Base-by-base conservation (phyloP, 2,113 vertebrate species). In the Seriola dumerili region DNA sequence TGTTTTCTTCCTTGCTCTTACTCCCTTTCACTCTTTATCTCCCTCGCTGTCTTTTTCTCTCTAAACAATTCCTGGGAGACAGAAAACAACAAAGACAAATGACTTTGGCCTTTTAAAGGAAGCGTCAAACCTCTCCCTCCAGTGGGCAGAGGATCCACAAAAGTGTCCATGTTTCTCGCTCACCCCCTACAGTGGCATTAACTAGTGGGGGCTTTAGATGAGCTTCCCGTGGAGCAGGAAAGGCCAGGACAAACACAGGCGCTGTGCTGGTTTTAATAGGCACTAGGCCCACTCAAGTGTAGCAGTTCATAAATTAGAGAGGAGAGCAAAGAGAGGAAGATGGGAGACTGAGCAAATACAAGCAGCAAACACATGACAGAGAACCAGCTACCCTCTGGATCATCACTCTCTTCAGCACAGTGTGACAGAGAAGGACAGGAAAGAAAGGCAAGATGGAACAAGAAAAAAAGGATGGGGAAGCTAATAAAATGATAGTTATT, bases 191-290 rank as follows among this genome's bases (percentile, higher is more conserved):
- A 69, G 88, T 69, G 92, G 80, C 89, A 91, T 94, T 93, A 94
- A 89, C 88, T 87, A 86, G 80, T 65, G 55, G 72, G 77, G 73
- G 85, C 73, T 81, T 71, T 48, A 34, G 86, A 90, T 85, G 80
- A 91, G 88, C 84, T 86, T 91, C 90, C 92, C 65, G 94, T 94
- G 61, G 90, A 86, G 88, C 76, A 62, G 65, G 48, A 89, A 90
- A 88, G 87, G 89, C 89, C 85, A 89, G 83, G 52, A 80, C 88
- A 93, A 94, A 91, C 95, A 95, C 88, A 72, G 83, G 92, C 89
- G 86, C 85, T 88, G 95, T 93, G 89, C 76, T 90, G 84, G 82
- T 92, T 94, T 92, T 89, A 93, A 94, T 86, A 83, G 80, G 88
- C 81, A 63, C 67, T 32, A 78, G 77, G 75, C 81, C 80, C 85